A percentile compares a stretch with the other conserved stretches of the same genome.
These are phyloP conservation scores for Daboia siamensis DNA, from an alignment of 2,113 vertebrate species.

Conservation along the genomic window DNA sequence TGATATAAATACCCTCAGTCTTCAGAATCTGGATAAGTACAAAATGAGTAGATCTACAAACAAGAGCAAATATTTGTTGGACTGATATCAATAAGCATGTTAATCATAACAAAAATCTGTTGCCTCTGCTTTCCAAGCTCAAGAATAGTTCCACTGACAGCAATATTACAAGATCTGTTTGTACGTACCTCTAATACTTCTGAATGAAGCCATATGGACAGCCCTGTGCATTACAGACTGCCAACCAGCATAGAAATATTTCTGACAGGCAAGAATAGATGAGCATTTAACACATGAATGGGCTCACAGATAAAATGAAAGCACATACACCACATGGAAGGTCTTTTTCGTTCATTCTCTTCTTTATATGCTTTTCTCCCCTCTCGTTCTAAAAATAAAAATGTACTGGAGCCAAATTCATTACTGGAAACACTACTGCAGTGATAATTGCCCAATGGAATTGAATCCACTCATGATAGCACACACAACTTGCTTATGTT, in stretches of 20 bases:
- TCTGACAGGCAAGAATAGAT: background rate
- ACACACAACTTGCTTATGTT: background rate
- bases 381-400: background rate
- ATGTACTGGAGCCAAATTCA: background rate
- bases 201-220: constrained; percentile 26
- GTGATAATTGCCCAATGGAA: background rate
- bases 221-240: background rate
- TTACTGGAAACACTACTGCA: background rate
- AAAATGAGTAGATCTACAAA: background rate
- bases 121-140: constrained; percentile 16
- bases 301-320: background rate
- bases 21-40: constrained; percentile 6
- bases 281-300: constrained; percentile 29
- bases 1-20: background rate
- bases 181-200: constrained; percentile 9
- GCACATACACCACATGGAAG: background rate
- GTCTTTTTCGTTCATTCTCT: constrained; percentile 14
- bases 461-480: background rate
- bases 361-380: background rate
- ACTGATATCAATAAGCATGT: constrained; percentile 5
- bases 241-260: constrained; percentile 13
- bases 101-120: constrained; percentile 19
- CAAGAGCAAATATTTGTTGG: constrained; percentile 16
- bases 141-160: constrained; percentile 14
- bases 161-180: constrained; percentile 20